A percentile compares a stretch with the other conserved stretches of the same genome.
Evolutionary conservation across 2,113 vertebrate genomes (phyloP).

Genomic region (Sisor rabdophorus): DNA sequence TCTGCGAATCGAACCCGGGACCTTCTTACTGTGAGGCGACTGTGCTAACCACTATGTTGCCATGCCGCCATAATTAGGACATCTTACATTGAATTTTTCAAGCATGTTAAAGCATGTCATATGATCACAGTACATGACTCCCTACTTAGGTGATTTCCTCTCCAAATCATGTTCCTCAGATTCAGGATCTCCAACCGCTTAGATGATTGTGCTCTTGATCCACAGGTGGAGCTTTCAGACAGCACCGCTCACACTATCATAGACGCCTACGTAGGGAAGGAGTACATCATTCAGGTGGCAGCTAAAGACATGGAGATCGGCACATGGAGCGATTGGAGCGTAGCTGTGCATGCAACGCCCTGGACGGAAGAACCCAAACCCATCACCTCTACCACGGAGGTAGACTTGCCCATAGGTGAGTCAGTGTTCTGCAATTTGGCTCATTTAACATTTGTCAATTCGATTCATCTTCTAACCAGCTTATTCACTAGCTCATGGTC

Average conservation of each 20-base stretch:
- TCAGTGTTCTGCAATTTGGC: neutral
- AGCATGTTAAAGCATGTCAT: neutral
- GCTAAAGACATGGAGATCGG: slow-evolving; percentile 96
- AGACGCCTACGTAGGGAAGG: slow-evolving; percentile 88
- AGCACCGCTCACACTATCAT: slow-evolving; percentile 92
- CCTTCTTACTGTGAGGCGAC: no score
- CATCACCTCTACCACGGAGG: slow-evolving; percentile 76
- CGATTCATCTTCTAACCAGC: no score
- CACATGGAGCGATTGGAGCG: slow-evolving; percentile 97
- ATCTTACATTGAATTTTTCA: neutral
- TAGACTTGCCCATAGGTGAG: slow-evolving; percentile 60
- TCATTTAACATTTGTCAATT: no score
- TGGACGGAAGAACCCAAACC: slow-evolving; percentile 88
- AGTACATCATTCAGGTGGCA: slow-evolving; percentile 97
- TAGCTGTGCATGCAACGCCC: slow-evolving; percentile 89
- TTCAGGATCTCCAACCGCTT: slow-evolving; percentile 3
- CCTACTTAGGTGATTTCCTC: neutral
- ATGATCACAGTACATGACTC: neutral
- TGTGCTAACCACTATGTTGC: no score
- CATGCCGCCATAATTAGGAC: neutral
- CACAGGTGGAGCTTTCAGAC: slow-evolving; percentile 90
- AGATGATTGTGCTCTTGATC: slow-evolving; percentile 23
- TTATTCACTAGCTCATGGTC: no score
- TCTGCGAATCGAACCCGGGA: no score
- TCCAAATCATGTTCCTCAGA: neutral